Evolutionary conservation across 2,797 vertebrate genomes (phyloP), one percentile per base, ranked within the genome.

Genomic region (Ctenopoma kingsleyae): DNA sequence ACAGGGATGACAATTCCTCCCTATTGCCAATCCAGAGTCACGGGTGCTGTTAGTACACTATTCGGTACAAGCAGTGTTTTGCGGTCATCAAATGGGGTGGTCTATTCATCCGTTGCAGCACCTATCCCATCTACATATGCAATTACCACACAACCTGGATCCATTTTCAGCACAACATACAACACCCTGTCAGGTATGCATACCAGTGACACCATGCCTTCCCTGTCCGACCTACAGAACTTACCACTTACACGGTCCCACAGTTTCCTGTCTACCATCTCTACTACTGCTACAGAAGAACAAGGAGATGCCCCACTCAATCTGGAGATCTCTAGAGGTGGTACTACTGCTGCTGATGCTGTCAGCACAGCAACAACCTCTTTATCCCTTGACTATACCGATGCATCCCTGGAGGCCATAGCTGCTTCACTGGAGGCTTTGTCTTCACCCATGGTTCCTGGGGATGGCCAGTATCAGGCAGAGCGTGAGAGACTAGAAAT

Each of bases 91-190:
- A 97, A 99, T 91, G 98, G 98, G 70, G 94, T 99, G 76, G 98
- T 99, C 44, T 99, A 99, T 95, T 99, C 98, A 64, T 99, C 98
- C 55, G 97, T 99, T 78, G 95, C 96, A 19, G 97, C 97, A 85
- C 98, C 98, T 54, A 79, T 97, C 63, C 98, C 98, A 74, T 97
- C 98, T 62, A 97, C 97, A 0, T 99, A 97, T 95, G 96, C 97
- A 56, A 99, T 99, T 87, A 99, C 98, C 70, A 99, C 97, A 58
- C 98, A 99, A 57, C 98, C 98, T 0, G 97, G 98, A 76, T 99
- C 98, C 73, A 99, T 99, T 89, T 99, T 99, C 92, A 97, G 96
- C 83, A 97, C 96, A 57, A 89, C 94, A 17, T 95, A 95, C 83
- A 98, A 97, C 89, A 95, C 96, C 62, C 78, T 96, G 49, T 95